A percentile compares a stretch with the other conserved stretches of the same genome.
These are phyloP conservation scores for Lepus townsendii DNA, from an alignment of 2,797 vertebrate genomes.

Conservation along the genomic window DNA sequence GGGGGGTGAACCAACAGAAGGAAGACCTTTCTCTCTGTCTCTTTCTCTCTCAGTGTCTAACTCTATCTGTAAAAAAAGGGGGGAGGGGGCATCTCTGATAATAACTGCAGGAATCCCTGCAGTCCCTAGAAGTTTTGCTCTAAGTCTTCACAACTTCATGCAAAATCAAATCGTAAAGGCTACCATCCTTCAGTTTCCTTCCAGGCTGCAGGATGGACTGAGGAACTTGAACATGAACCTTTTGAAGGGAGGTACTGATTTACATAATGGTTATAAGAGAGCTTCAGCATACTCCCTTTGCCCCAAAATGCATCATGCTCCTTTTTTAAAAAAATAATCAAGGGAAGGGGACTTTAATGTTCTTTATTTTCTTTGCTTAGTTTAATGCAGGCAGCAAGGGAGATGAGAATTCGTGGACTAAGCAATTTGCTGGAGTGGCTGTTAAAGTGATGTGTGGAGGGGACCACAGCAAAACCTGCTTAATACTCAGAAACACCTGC, in stretches of 20 bases:
- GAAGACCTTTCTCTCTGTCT: too few species aligned
- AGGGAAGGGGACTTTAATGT: conserved; percentile 58
- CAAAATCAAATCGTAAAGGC: background rate
- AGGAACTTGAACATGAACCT: background rate
- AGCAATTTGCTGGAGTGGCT: conserved; percentile 65
- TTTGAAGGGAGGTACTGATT: background rate
- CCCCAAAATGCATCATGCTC: conserved; percentile 43
- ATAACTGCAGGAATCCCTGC: background rate
- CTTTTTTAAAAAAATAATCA: conserved; percentile 48
- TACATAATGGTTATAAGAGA: conserved; percentile 20
- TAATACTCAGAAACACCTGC: conserved; percentile 77
- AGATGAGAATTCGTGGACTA: conserved; percentile 69
- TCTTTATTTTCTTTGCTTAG: conserved; percentile 67
- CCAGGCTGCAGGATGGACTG: background rate
- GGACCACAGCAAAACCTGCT: conserved; percentile 58
- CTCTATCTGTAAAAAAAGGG: too few species aligned
- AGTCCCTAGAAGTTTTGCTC: background rate
- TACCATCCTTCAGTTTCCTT: background rate
- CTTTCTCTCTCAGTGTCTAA: too few species aligned
- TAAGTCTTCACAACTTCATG: background rate
- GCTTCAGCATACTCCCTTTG: conserved; percentile 12
- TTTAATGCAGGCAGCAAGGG: conserved; percentile 65
- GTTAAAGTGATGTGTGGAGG: conserved; percentile 72
- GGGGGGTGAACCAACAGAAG: too few species aligned
- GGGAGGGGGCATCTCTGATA: background rate